These are phyloP conservation scores for Xiphorhynchus erythropygius DNA, from an alignment of 2,797 vertebrate genomes.

Conservation along the genomic window DNA sequence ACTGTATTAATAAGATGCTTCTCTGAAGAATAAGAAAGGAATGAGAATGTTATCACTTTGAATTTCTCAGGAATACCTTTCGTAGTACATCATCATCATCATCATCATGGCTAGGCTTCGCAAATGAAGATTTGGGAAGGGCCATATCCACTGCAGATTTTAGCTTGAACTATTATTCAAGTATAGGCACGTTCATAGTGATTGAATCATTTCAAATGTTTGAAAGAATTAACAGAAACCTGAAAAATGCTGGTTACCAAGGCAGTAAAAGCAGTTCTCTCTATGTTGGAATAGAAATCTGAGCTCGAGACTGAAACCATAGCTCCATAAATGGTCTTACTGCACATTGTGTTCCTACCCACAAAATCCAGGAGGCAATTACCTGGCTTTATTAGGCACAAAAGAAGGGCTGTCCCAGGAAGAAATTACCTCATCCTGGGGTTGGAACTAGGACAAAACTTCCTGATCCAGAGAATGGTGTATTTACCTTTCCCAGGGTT, in stretches of 20 bases:
- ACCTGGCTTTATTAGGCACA: conserved; percentile 33
- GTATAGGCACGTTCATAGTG: not conserved
- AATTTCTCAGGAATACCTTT: not conserved
- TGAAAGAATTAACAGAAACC: not conserved
- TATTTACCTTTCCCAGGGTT: conserved; percentile 33
- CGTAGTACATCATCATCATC: not conserved
- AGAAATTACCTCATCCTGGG: conserved; percentile 49
- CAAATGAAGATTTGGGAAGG: too few relatives aligned
- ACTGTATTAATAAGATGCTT: not conserved
- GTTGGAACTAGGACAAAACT: conserved; percentile 23
- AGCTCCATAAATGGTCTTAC: conserved; percentile 28
- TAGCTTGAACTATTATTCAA: not conserved
- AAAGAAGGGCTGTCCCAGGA: conserved; percentile 28
- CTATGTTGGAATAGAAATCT: not conserved
- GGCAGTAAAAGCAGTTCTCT: not conserved
- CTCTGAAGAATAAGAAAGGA: not conserved
- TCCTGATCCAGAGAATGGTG: not conserved
- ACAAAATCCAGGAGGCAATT: conserved; percentile 44
- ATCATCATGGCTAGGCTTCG: too few relatives aligned
- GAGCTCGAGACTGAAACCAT: conserved; percentile 7
- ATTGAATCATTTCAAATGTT: not conserved
- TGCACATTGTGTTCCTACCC: not conserved
- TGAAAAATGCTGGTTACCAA: not conserved
- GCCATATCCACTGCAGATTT: not conserved
- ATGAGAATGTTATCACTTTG: not conserved